A percentile compares a stretch with the other conserved stretches of the same genome.
Conservation (phyloP, 2,797 vertebrate genomes). For the Vultur gryphus region DNA sequence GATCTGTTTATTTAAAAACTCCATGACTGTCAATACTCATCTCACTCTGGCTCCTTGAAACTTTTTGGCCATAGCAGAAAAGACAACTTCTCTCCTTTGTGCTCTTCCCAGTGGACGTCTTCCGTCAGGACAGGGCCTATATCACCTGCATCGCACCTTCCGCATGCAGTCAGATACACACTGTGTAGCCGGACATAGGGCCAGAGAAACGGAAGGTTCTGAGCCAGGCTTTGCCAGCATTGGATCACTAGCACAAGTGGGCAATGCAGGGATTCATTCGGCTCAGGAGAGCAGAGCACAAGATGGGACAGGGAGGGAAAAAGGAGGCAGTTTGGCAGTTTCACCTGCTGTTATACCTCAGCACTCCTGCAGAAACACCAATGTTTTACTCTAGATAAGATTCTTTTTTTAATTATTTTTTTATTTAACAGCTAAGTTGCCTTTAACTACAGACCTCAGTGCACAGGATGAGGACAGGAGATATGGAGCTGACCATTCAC, state of each 20-base stretch:
- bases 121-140: background rate
- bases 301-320: background rate
- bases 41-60: background rate
- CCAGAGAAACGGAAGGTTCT: background rate
- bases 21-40: background rate
- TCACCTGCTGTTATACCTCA: background rate
- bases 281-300: background rate
- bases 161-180: fast-evolving
- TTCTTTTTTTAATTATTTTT: background rate
- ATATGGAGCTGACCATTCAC: background rate
- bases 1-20: background rate
- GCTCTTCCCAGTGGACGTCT: background rate
- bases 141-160: too few species aligned
- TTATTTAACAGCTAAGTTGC: background rate
- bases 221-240: background rate
- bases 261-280: fast-evolving
- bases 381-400: background rate
- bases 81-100: background rate
- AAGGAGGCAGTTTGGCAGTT: background rate
- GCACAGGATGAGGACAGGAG: background rate
- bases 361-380: background rate
- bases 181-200: background rate
- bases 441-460: background rate
- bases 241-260: background rate
- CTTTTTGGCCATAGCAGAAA: background rate